Evolutionary conservation across 2,888 invertebrate genomes (phyloP).

Genomic region (Geotrupes spiniger): DNA sequence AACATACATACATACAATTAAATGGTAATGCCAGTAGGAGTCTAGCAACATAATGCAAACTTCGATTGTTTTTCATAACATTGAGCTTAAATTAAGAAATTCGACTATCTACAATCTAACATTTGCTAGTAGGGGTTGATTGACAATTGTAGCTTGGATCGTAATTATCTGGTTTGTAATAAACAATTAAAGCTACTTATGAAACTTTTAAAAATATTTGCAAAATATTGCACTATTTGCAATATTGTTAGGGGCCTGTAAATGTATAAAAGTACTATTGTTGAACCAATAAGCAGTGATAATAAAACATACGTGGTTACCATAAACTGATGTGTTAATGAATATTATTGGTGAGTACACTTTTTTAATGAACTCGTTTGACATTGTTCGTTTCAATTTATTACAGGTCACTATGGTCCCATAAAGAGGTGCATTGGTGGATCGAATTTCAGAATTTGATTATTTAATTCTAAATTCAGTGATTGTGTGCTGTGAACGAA

Average conservation of each 20-base stretch:
- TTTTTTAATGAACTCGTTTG: neutral
- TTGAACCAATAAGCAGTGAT: conserved; percentile 27
- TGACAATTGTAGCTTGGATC: conserved; percentile 61
- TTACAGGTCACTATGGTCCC: conserved; percentile 35
- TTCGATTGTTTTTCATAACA: too few species aligned
- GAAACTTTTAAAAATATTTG: conserved; percentile 64
- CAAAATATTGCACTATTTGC: conserved; percentile 59
- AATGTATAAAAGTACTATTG: conserved; percentile 38
- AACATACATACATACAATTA: too few species aligned
- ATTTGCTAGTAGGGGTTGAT: conserved; percentile 54
- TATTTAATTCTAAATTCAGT: conserved; percentile 34
- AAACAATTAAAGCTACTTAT: conserved; percentile 69
- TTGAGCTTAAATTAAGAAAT: too few species aligned
- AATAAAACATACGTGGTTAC: conserved; percentile 15
- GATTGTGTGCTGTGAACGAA: conserved; percentile 32
- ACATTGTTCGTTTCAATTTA: conserved; percentile 25
- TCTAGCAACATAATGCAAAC: too few species aligned
- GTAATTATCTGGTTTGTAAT: conserved; percentile 54
- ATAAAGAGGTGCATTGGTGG: conserved; percentile 27
- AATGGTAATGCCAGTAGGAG: too few species aligned
- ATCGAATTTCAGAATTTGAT: conserved; percentile 26
- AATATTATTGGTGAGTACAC: conserved; percentile 19
- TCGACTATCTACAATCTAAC: too few species aligned
- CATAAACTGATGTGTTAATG: conserved; percentile 22
- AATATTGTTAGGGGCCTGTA: conserved; percentile 63